A percentile compares a stretch with the other conserved stretches of the same genome.
Evolutionary conservation across 2,888 invertebrate species (phyloP).

Genomic region (Drosophila prostipennis): DNA sequence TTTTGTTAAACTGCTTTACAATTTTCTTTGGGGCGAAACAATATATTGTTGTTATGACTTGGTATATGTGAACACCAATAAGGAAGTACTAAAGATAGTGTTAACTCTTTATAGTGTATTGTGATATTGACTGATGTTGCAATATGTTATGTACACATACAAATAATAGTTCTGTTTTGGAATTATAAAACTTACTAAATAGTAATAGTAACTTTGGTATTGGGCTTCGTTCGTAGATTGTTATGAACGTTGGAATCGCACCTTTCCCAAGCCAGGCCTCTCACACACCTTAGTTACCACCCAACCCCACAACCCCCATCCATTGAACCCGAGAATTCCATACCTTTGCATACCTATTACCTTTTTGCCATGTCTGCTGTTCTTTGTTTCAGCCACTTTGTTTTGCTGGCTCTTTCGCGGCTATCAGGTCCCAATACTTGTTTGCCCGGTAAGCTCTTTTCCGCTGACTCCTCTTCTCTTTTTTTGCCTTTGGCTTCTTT

Average conservation of each 20-base stretch:
- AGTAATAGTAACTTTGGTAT: neutral
- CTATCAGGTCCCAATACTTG: slow-evolving; percentile 57
- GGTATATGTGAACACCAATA: neutral
- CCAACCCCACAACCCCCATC: neutral
- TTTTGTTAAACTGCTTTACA: neutral
- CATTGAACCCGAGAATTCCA: slow-evolving; percentile 8
- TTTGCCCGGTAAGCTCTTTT: slow-evolving; percentile 45
- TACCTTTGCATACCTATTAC: slow-evolving; percentile 21
- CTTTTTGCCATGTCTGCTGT: slow-evolving; percentile 6
- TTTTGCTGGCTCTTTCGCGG: slow-evolving; percentile 33
- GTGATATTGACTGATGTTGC: too few species aligned
- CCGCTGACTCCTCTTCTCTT: slow-evolving; percentile 7
- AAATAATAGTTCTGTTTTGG: too few species aligned
- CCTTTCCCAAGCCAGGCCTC: slow-evolving; percentile 27
- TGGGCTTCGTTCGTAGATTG: neutral
- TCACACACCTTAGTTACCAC: slow-evolving; percentile 12
- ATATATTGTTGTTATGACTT: neutral
- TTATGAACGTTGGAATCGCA: neutral
- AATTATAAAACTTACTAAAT: too few species aligned
- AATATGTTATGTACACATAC: too few species aligned
- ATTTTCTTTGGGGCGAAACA: neutral
- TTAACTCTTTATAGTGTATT: neutral
- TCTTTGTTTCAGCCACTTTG: slow-evolving; percentile 23
- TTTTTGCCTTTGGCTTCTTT: slow-evolving; percentile 10
- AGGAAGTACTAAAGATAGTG: neutral